Evolutionary conservation across 1,140 invertebrate species (phyloP).

Genomic region (Drosophila burlai): DNA sequence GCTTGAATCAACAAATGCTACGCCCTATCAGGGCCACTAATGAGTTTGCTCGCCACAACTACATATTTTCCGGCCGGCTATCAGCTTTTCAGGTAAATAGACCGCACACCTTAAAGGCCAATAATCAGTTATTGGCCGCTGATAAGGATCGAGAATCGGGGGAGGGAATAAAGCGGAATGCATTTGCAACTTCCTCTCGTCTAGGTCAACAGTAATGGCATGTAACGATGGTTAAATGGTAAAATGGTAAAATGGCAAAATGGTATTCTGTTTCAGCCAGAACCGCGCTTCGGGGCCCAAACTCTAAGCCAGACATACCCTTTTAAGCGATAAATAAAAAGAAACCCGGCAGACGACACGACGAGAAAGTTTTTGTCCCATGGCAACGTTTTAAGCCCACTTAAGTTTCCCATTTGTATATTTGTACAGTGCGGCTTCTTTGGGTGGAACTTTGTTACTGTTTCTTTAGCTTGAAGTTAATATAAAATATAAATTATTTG

Average conservation of each 20-base stretch:
- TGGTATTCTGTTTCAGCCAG: constrained; percentile 46
- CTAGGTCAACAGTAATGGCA: constrained; percentile 30
- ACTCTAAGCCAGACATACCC: constrained; percentile 57
- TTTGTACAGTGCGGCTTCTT: constrained; percentile 35
- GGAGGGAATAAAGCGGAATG: constrained; percentile 12
- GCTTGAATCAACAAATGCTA: constrained; percentile 29
- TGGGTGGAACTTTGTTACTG: neutral
- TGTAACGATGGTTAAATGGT: constrained; percentile 1
- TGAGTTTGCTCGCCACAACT: constrained; percentile 28
- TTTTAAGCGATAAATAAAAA: constrained; percentile 66
- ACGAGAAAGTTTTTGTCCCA: constrained; percentile 55
- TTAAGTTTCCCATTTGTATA: constrained; percentile 60
- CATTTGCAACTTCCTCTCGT: constrained; percentile 74
- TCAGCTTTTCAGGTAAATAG: constrained; percentile 29
- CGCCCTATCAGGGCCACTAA: constrained; percentile 28
- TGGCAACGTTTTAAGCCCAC: constrained; percentile 65
- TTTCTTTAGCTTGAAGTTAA: constrained; percentile 5
- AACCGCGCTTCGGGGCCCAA: constrained; percentile 45
- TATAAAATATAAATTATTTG: neutral
- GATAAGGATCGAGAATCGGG: constrained; percentile 18
- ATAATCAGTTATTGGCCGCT: constrained; percentile 39
- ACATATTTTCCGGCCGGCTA: constrained; percentile 30
- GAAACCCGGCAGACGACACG: constrained; percentile 63
- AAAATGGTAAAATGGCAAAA: constrained; percentile 26
- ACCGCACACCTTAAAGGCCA: constrained; percentile 29